Evolutionary conservation across 2,113 vertebrate species (phyloP).

Genomic region (Chaetops frenatus): DNA sequence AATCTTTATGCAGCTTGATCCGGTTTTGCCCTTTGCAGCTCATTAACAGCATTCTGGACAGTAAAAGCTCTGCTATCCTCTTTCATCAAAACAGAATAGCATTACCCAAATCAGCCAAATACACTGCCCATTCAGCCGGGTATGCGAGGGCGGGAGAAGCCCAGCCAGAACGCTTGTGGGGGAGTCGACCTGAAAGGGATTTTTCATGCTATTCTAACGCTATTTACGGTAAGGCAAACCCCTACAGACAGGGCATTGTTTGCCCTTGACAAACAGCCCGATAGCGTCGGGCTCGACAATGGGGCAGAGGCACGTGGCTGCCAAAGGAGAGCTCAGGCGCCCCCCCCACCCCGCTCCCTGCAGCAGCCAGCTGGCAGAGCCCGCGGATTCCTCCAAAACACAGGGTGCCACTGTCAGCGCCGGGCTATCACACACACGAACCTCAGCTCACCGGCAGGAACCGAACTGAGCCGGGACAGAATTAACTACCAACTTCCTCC

Average conservation of each 20-base stretch:
- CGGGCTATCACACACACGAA: not conserved
- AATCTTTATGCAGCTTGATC: not conserved
- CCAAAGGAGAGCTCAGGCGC: slow-evolving; percentile 27
- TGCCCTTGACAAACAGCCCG: slow-evolving; percentile 45
- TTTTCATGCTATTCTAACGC: slow-evolving; percentile 63
- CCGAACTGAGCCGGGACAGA: accelerated
- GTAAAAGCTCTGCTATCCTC: not conserved
- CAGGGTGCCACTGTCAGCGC: slow-evolving; percentile 38
- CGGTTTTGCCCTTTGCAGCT: not conserved
- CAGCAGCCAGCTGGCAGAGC: slow-evolving; percentile 39
- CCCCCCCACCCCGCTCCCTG: not conserved
- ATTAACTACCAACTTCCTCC: not conserved
- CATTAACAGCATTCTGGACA: not conserved
- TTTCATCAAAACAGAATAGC: not conserved
- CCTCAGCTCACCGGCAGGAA: not conserved
- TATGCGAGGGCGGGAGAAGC: not conserved
- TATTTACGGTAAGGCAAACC: slow-evolving; percentile 68
- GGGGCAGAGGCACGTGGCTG: not conserved
- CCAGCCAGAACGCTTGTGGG: slow-evolving; percentile 40
- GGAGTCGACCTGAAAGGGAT: slow-evolving; percentile 70
- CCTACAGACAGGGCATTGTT: slow-evolving; percentile 69
- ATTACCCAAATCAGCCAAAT: not conserved
- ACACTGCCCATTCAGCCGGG: not conserved
- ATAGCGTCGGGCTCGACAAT: not conserved
- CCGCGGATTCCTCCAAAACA: not conserved